phyloP scores from a whole-genome alignment of 64 coral and sea anemone species.

The Porites lutea region DNA sequence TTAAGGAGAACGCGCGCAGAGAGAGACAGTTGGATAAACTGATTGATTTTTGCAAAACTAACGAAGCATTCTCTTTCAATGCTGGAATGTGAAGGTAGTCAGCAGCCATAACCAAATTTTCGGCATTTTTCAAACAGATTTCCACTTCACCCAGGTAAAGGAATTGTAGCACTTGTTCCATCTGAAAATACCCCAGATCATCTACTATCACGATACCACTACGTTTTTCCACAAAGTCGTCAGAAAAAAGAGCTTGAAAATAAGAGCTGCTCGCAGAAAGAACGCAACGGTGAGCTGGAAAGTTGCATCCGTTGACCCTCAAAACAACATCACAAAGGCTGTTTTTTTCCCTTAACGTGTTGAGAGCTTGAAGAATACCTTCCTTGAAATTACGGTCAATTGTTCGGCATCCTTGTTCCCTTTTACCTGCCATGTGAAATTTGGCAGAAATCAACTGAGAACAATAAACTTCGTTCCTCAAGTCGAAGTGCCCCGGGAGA shows the following conservation, averaged over 20 bases:
- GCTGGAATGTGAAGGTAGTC: constrained; percentile 76
- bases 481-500: no score
- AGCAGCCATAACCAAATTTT: constrained; percentile 42
- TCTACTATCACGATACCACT: constrained; percentile 25
- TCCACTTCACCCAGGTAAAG: constrained; percentile 56
- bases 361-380: constrained; percentile 4
- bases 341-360: constrained; percentile 39
- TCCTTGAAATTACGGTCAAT: constrained; percentile 21
- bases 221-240: constrained; percentile 25
- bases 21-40: constrained; percentile 47
- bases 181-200: neutral
- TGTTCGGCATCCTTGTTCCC: neutral
- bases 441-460: neutral
- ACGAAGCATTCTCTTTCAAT: constrained; percentile 39
- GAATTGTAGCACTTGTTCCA: constrained; percentile 48
- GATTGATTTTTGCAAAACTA: constrained; percentile 12
- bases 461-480: no score
- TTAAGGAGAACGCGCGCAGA: constrained; percentile 21
- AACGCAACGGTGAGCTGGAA: constrained; percentile 50
- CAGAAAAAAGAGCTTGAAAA: constrained; percentile 62
- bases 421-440: neutral
- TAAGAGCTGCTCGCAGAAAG: constrained; percentile 38
- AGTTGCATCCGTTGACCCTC: neutral
- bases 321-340: constrained; percentile 65
- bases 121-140: constrained; percentile 16